Conservation (phyloP, 2,797 vertebrate species). For the Myotis daubentonii region DNA sequence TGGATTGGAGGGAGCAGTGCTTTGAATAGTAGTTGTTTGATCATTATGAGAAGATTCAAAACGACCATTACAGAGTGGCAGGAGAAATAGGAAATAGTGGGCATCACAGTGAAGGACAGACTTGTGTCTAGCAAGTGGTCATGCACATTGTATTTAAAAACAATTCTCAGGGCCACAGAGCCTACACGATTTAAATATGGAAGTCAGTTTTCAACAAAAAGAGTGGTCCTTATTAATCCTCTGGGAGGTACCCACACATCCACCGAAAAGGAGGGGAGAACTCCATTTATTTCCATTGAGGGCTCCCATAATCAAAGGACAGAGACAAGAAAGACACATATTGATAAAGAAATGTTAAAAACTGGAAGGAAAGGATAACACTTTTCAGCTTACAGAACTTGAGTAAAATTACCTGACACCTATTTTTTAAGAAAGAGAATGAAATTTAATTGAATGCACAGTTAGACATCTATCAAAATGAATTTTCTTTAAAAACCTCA, state of each 20-base stretch:
- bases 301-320: conserved; percentile 44
- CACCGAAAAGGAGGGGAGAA: neutral
- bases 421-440: conserved; percentile 63
- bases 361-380: conserved; percentile 63
- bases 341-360: conserved; percentile 68
- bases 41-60: neutral
- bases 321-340: conserved; percentile 67
- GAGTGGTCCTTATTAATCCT: neutral
- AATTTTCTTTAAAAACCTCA: conserved; percentile 76
- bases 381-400: conserved; percentile 57
- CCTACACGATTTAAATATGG: neutral
- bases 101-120: neutral
- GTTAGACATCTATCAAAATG: conserved; percentile 72
- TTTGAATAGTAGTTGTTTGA: neutral
- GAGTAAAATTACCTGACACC: conserved; percentile 69
- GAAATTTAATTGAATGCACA: conserved; percentile 79
- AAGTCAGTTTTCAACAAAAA: neutral
- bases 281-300: conserved; percentile 50
- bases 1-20: neutral
- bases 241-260: neutral
- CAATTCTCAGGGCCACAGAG: neutral
- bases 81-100: neutral
- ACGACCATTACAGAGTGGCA: neutral
- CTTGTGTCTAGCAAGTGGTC: neutral
- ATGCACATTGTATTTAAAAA: neutral